These are phyloP conservation scores for Esox lucius DNA, from an alignment of 2,797 vertebrate genomes.

Conservation along the genomic window DNA sequence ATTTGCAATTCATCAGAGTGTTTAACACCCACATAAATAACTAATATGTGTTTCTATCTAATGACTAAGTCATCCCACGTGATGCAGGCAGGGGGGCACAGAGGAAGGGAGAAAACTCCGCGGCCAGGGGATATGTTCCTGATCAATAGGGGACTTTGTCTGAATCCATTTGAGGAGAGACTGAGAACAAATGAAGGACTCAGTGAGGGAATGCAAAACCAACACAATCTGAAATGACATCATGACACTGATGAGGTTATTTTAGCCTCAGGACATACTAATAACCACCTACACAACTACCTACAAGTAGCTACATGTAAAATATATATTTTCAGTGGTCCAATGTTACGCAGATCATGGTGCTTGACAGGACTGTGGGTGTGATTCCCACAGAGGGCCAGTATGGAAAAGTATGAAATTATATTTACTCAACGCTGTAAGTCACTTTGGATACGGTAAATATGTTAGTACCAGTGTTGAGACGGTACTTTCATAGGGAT, in stretches of 20 bases:
- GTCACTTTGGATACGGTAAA: background rate
- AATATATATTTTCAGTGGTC: too few relatives aligned
- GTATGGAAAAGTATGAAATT: background rate
- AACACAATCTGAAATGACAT: background rate
- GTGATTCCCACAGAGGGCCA: background rate
- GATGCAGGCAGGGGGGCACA: background rate
- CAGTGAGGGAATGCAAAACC: background rate
- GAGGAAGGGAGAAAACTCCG: background rate
- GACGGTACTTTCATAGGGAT: background rate
- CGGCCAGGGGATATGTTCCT: background rate
- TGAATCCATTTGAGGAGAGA: constrained; percentile 43
- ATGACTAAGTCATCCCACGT: constrained; percentile 6
- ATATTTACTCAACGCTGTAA: too few relatives aligned
- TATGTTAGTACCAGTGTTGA: background rate
- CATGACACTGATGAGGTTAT: background rate
- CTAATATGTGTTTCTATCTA: constrained; percentile 60
- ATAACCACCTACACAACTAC: background rate
- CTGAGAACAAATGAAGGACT: background rate
- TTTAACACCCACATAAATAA: constrained; percentile 65
- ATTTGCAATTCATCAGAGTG: constrained; percentile 53
- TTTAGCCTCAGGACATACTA: background rate
- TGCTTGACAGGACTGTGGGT: too few relatives aligned
- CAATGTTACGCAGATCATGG: too few relatives aligned
- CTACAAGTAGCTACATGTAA: too few relatives aligned
- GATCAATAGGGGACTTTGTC: constrained; percentile 53